A percentile compares a stretch with the other conserved stretches of the same genome.
phyloP scores from a whole-genome alignment of 2,113 vertebrate species.

The Datnioides undecimradiatus region DNA sequence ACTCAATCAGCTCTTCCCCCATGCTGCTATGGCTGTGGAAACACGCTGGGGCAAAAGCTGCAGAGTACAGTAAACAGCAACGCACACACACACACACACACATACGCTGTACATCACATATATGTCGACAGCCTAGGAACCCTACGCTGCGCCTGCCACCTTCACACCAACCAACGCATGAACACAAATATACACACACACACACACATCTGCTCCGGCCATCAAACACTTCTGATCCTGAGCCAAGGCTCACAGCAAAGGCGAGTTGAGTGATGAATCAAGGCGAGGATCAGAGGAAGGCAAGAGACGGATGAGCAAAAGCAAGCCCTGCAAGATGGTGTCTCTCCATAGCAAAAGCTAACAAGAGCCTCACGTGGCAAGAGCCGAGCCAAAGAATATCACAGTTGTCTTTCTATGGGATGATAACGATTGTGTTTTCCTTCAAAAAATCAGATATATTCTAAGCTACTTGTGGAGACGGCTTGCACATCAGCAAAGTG shows the following conservation, averaged over 20 bases:
- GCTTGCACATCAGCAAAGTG: not conserved
- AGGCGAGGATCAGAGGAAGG: constrained; percentile 62
- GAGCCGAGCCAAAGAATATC: constrained; percentile 5
- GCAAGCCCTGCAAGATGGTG: constrained; percentile 42
- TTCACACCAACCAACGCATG: constrained; percentile 30
- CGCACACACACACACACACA: constrained; percentile 1
- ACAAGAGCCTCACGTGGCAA: constrained; percentile 22
- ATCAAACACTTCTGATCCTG: constrained; percentile 60
- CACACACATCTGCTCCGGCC: constrained; percentile 47
- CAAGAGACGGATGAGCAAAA: constrained; percentile 49
- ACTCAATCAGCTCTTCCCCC: constrained; percentile 59
- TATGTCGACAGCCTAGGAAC: constrained; percentile 29
- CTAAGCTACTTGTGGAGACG: not conserved
- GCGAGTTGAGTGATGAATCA: constrained; percentile 65
- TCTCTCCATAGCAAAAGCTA: constrained; percentile 35
- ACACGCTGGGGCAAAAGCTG: constrained; percentile 36
- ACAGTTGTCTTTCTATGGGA: constrained; percentile 13
- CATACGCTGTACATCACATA: constrained; percentile 23
- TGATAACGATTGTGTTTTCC: constrained; percentile 25
- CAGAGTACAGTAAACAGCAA: constrained; percentile 9
- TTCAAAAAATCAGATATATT: not conserved
- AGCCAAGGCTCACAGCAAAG: constrained; percentile 59
- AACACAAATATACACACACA: constrained; percentile 51
- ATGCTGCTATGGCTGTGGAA: constrained; percentile 39
- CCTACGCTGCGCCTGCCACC: constrained; percentile 8